A percentile compares a stretch with the other conserved stretches of the same genome.
Evolutionary conservation across 1,140 invertebrate genomes (phyloP).

Genomic region (Drosophila tropicalis): DNA sequence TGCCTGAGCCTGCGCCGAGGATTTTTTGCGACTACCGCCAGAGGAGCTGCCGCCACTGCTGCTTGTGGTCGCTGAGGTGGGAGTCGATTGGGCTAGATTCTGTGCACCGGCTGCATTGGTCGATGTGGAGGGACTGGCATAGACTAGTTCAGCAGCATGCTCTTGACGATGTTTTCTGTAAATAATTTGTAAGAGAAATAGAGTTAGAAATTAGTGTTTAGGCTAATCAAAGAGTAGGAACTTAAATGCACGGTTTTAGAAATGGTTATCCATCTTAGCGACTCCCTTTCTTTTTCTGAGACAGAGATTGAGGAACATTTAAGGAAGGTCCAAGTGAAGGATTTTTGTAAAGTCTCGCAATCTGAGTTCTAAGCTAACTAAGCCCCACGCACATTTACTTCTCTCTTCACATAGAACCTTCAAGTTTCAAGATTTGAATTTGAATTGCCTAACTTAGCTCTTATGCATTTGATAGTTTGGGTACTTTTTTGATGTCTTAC

Average conservation of each 20-base stretch:
- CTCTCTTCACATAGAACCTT: too few species aligned
- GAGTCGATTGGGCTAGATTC: slow-evolving; percentile 68
- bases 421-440: too few species aligned
- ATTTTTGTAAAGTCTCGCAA: too few species aligned
- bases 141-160: slow-evolving; percentile 71
- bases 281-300: too few species aligned
- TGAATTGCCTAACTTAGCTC: too few species aligned
- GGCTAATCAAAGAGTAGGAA: background rate
- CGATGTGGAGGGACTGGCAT: slow-evolving; percentile 77
- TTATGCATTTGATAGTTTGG: background rate
- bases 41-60: slow-evolving; percentile 66
- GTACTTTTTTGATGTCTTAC: background rate
- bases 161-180: slow-evolving; percentile 77
- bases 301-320: too few species aligned
- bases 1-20: slow-evolving; percentile 60
- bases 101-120: slow-evolving; percentile 61
- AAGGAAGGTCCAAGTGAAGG: too few species aligned
- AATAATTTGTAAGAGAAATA: background rate
- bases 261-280: too few species aligned
- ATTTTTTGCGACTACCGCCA: slow-evolving; percentile 65
- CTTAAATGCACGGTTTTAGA: background rate
- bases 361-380: too few species aligned
- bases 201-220: background rate
- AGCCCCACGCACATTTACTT: too few species aligned
- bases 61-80: slow-evolving; percentile 67